phyloP scores from a whole-genome alignment of 1,140 invertebrate species.

The Hirudo medicinalis region DNA sequence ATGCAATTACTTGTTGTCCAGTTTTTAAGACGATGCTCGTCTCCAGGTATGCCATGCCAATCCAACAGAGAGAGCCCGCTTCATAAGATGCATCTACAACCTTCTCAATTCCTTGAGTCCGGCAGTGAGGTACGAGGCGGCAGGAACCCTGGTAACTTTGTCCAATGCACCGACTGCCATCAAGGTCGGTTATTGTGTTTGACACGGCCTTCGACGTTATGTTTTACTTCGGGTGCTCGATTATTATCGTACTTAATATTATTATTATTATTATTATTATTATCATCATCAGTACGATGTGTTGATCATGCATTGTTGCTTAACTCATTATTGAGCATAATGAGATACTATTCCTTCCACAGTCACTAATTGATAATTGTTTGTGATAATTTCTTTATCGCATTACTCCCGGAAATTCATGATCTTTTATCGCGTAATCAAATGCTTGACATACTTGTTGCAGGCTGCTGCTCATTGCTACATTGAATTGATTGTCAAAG shows the following conservation, averaged over 20 bases:
- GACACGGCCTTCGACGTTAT: too few species aligned
- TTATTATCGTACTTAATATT: too few species aligned
- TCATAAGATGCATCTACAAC: constrained; percentile 94
- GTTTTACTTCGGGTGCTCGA: too few species aligned
- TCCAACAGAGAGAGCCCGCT: constrained; percentile 85
- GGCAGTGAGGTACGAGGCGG: constrained; percentile 94
- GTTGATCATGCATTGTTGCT: too few species aligned
- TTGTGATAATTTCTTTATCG: too few species aligned
- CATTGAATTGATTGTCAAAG: constrained; percentile 95
- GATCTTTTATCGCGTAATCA: constrained; percentile 16
- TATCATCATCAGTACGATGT: too few species aligned
- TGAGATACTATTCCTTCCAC: too few species aligned
- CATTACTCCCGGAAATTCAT: too few species aligned
- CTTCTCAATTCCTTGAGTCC: constrained; percentile 87
- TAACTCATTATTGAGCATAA: too few species aligned
- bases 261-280: too few species aligned
- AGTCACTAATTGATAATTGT: too few species aligned
- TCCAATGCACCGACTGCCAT: constrained; percentile 91
- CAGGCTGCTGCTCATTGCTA: constrained; percentile 89
- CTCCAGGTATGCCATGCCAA: constrained; percentile 81
- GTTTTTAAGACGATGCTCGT: constrained; percentile 2
- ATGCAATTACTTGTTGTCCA: background rate
- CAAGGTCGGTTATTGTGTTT: constrained; percentile 48
- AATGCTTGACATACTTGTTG: background rate
- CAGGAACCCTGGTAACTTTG: constrained; percentile 96